phyloP scores from a whole-genome alignment of 2,888 invertebrate genomes.

The Lasioglossum marginatum region DNA sequence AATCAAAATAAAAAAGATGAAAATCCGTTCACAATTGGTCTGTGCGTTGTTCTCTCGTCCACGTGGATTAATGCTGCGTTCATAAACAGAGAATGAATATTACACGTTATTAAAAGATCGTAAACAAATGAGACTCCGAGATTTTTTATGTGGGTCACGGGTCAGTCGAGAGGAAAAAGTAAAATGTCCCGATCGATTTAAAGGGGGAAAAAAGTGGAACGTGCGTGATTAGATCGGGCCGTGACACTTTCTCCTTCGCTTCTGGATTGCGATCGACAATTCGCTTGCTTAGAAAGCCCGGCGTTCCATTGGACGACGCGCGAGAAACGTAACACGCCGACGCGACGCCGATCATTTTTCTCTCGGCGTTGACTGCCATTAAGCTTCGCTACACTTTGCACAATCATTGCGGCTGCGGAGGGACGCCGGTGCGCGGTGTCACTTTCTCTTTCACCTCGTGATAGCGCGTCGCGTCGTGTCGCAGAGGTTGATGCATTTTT shows the following conservation, averaged over 20 bases:
- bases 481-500: conserved; percentile 12
- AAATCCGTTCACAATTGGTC: conserved; percentile 55
- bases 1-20: no score
- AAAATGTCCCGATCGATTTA: conserved; percentile 14
- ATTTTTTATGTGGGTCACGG: conserved; percentile 15
- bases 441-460: conserved; percentile 68
- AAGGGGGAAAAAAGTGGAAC: conserved; percentile 33
- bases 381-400: conserved; percentile 34
- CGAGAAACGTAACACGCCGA: conserved; percentile 11
- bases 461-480: conserved; percentile 24
- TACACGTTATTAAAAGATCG: neutral
- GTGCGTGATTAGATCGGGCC: conserved; percentile 44
- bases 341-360: conserved; percentile 2
- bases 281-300: conserved; percentile 65
- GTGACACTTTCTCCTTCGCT: conserved; percentile 67
- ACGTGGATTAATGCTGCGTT: conserved; percentile 29
- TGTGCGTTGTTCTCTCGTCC: conserved; percentile 6
- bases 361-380: conserved; percentile 8
- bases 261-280: conserved; percentile 44
- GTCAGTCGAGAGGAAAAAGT: neutral
- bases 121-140: neutral
- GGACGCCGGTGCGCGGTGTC: conserved; percentile 21
- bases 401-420: conserved; percentile 27
- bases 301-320: neutral
- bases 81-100: neutral